phyloP scores from a whole-genome alignment of 2,797 vertebrate species.

The Gymnodraco acuticeps region DNA sequence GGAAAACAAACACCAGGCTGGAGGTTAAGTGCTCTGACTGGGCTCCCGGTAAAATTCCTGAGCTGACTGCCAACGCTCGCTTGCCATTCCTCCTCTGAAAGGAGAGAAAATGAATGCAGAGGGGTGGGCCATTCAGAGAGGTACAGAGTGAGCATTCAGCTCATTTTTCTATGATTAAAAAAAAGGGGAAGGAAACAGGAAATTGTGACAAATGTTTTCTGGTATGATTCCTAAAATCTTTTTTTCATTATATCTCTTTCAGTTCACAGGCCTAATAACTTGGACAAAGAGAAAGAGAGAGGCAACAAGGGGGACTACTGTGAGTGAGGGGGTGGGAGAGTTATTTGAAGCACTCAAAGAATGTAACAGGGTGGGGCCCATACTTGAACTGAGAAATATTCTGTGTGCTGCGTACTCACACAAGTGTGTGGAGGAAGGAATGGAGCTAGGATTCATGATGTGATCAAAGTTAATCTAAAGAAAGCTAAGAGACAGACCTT shows the following conservation, averaged over 20 bases:
- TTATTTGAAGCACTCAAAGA: slow-evolving; percentile 78
- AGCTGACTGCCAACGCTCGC: slow-evolving; percentile 71
- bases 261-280: background rate
- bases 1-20: slow-evolving; percentile 76
- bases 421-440: slow-evolving; percentile 28
- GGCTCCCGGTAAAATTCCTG: slow-evolving; percentile 78
- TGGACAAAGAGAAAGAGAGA: background rate
- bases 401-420: slow-evolving; percentile 9
- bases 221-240: slow-evolving; percentile 36
- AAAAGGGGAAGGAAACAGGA: slow-evolving; percentile 40
- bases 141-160: slow-evolving; percentile 70
- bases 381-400: slow-evolving; percentile 49
- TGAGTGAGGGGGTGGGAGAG: slow-evolving; percentile 43
- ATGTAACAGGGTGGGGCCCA: slow-evolving; percentile 79
- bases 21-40: slow-evolving; percentile 79
- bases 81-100: slow-evolving; percentile 74
- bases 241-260: slow-evolving; percentile 21
- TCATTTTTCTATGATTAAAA: slow-evolving; percentile 36
- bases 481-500: slow-evolving; percentile 42
- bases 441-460: slow-evolving; percentile 46
- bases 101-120: slow-evolving; percentile 65
- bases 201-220: slow-evolving; percentile 44
- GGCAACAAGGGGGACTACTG: slow-evolving; percentile 17
- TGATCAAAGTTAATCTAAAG: slow-evolving; percentile 66
- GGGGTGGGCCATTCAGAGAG: slow-evolving; percentile 47